Evolutionary conservation across 2,888 invertebrate species (phyloP).

Genomic region (Blera fallax): DNA sequence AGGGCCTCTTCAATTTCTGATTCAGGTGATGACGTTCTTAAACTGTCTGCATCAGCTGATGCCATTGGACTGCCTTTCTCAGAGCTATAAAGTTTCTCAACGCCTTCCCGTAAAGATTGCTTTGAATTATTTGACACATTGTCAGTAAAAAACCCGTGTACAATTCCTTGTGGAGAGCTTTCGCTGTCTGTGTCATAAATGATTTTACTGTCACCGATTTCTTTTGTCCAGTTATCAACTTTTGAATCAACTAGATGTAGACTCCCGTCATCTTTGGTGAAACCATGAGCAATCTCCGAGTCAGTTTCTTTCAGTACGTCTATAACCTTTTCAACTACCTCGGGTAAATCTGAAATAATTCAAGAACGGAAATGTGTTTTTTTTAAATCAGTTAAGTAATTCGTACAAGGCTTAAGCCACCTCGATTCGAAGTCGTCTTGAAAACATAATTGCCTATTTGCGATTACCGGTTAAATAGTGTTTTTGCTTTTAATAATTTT

Average conservation of each 20-base stretch:
- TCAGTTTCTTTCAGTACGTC: constrained; percentile 18
- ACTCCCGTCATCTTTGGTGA: not conserved
- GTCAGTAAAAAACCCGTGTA: constrained; percentile 12
- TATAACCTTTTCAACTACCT: constrained; percentile 55
- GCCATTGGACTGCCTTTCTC: not conserved
- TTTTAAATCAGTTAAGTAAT: not conserved
- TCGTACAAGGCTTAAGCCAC: too few relatives aligned
- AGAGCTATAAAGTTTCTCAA: not conserved
- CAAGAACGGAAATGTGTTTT: too few relatives aligned
- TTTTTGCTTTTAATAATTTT: too few relatives aligned
- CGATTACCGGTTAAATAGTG: too few relatives aligned
- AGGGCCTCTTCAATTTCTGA: constrained; percentile 80
- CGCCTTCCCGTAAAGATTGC: not conserved
- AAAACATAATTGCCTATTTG: too few relatives aligned
- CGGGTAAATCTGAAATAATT: constrained; percentile 40
- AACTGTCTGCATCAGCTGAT: constrained; percentile 77
- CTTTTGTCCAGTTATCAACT: not conserved
- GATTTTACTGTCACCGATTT: not conserved
- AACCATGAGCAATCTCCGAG: not conserved
- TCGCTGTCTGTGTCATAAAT: not conserved
- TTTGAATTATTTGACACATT: constrained; percentile 11
- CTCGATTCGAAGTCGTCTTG: too few relatives aligned
- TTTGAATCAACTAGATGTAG: not conserved
- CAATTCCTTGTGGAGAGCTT: not conserved
- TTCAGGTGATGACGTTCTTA: constrained; percentile 80